Conservation (phyloP, 2,797 vertebrate genomes). For the Manis pentadactyla region DNA sequence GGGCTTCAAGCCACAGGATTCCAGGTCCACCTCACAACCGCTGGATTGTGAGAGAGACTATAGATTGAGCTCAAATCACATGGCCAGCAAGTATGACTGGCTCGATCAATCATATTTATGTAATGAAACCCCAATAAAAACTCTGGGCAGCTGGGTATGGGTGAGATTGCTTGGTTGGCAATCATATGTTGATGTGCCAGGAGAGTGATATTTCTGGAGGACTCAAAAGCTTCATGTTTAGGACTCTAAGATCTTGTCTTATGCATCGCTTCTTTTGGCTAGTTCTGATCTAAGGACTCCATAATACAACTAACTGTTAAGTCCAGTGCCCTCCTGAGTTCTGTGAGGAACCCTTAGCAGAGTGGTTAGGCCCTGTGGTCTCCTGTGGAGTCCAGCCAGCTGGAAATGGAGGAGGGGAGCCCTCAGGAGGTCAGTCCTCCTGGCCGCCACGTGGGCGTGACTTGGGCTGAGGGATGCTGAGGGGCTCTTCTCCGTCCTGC, state of each 20-base stretch:
- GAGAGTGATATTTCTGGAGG: neutral
- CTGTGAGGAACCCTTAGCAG: neutral
- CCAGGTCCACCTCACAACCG: neutral
- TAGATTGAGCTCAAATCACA: neutral
- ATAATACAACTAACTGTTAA: neutral
- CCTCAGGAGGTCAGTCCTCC: neutral
- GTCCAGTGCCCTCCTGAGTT: neutral
- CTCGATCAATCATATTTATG: neutral
- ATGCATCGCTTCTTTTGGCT: neutral
- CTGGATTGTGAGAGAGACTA: neutral
- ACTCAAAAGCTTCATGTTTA: neutral
- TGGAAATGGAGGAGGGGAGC: fast-evolving
- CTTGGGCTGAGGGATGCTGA: neutral
- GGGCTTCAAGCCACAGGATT: neutral
- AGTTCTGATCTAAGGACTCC: neutral
- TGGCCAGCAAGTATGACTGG: neutral
- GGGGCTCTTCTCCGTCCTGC: neutral
- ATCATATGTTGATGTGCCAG: neutral
- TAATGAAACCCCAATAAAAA: neutral
- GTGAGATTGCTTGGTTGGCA: neutral
- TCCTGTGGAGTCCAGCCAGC: neutral
- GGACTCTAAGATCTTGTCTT: neutral
- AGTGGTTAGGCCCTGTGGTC: fast-evolving
- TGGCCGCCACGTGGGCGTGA: fast-evolving
- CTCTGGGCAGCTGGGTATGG: neutral